Conservation (phyloP, 1,140 invertebrate genomes). For the Pteromalus puparum region DNA sequence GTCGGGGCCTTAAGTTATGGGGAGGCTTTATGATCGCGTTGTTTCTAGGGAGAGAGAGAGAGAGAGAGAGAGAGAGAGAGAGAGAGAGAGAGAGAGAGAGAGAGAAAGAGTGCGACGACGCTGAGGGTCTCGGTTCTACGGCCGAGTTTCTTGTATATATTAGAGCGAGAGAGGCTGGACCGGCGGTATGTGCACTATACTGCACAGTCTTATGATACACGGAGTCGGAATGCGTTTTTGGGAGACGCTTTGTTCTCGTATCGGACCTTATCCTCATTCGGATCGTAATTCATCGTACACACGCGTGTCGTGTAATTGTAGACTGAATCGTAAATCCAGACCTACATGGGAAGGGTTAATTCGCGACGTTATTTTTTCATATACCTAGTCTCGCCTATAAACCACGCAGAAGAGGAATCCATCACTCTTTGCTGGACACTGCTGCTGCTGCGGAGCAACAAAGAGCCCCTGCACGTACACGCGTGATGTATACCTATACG, state of each 20-base stretch:
- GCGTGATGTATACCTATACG: neutral
- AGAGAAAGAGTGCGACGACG: neutral
- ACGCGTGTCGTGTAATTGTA: neutral
- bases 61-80: neutral
- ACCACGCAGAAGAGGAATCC: neutral
- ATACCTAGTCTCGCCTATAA: slow-evolving; percentile 39
- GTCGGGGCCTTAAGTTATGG: slow-evolving; percentile 63
- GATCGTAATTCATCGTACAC: slow-evolving; percentile 32
- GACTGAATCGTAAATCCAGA: slow-evolving; percentile 9
- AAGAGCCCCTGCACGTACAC: neutral
- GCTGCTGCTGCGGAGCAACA: neutral
- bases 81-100: neutral
- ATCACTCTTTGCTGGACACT: neutral
- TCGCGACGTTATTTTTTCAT: neutral
- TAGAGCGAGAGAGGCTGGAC: slow-evolving; percentile 3
- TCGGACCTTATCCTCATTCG: too few relatives aligned
- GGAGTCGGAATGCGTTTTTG: slow-evolving; percentile 19
- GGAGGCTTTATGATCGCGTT: slow-evolving; percentile 69
- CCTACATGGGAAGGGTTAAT: neutral
- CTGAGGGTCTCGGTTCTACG: slow-evolving; percentile 21
- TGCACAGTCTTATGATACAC: too few relatives aligned
- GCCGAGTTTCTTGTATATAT: slow-evolving; percentile 27
- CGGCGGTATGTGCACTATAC: slow-evolving; percentile 12
- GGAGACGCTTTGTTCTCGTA: neutral
- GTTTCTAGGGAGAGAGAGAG: slow-evolving; percentile 6